Conservation (phyloP, 1,140 invertebrate species). For the Tachypleus tridentatus region DNA sequence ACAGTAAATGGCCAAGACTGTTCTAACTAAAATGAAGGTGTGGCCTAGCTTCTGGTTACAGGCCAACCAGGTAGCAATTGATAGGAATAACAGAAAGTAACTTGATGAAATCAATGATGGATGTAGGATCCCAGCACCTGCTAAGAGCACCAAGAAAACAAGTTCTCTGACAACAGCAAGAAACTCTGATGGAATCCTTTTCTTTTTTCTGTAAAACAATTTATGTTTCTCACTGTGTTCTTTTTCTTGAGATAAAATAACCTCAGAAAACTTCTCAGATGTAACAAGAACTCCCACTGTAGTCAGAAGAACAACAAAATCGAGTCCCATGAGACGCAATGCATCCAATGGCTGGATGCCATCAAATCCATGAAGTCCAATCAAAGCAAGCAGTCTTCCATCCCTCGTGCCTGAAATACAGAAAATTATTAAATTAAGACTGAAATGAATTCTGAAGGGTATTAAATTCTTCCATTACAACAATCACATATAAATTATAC, state of each 20-base stretch:
- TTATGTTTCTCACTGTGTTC: too few species aligned
- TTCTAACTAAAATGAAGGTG: conserved; percentile 45
- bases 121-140: conserved; percentile 52
- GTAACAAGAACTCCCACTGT: too few species aligned
- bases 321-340: conserved; percentile 39
- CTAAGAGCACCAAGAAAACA: conserved; percentile 35
- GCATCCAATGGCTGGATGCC: conserved; percentile 44
- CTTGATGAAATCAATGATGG: conserved; percentile 35
- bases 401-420: conserved; percentile 39
- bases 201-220: too few species aligned
- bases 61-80: conserved; percentile 75
- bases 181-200: too few species aligned
- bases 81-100: conserved; percentile 54
- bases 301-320: conserved; percentile 28
- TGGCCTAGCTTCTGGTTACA: conserved; percentile 52
- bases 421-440: conserved; percentile 1
- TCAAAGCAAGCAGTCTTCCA: conserved; percentile 51
- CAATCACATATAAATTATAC: too few species aligned
- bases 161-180: conserved; percentile 26
- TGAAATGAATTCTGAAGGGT: too few species aligned
- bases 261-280: too few species aligned
- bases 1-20: conserved; percentile 53
- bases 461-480: too few species aligned
- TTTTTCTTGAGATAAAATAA: too few species aligned
- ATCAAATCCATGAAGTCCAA: conserved; percentile 54